Base-by-base conservation (phyloP, 2,888 invertebrate genomes). In the Amiota mariae region DNA sequence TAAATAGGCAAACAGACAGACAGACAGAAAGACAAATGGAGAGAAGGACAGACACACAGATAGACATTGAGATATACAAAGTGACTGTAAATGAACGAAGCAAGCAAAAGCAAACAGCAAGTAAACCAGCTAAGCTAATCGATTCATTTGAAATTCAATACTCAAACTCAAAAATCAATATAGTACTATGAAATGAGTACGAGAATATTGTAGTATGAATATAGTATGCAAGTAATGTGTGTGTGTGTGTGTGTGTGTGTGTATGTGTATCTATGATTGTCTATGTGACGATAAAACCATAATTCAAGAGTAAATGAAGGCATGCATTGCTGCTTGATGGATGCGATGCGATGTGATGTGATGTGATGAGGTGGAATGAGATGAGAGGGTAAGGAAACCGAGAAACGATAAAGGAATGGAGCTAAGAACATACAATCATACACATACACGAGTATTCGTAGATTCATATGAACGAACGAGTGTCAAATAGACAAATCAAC, bases 91-190 rank as follows among this genome's bases (percentile, higher is more conserved):
- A 72, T 15, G 48, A 68, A 18, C 51, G 24, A 68, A 13, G 6
- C 48, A 51, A 70, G 47, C 63, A 75, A 71, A 72, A 71, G 73
- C 72, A 77, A 72, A 75, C 68, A 36, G 73, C 59, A 79, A 78
- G 72, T 81, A 77, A 80, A 78, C 77, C 84, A 80, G 79, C 76
- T 77, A 75, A 78, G 82, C 82, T 84, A 82, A 83, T 86, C 87
- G 83, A 84, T 83, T 83, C 86, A 84, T 86, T 83, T 86, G 83
- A 81, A 85, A 86, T 86, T 86, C 83, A 86, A 86, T 83, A 84
- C 86, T 84, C 84, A 76, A 63, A 73, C 57, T 66, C 64, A 46
- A 54, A 63, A 63, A 63, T 63, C 63, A 63, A 63, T 63, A 63
- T 54, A n/a, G 24, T 24, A 36, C 36, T 36, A 36, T 36, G 36